Percentiles rank a stretch among this genome's conserved stretches.
phyloP scores from a whole-genome alignment of 2,797 vertebrate species.

The Mico argentatus region DNA sequence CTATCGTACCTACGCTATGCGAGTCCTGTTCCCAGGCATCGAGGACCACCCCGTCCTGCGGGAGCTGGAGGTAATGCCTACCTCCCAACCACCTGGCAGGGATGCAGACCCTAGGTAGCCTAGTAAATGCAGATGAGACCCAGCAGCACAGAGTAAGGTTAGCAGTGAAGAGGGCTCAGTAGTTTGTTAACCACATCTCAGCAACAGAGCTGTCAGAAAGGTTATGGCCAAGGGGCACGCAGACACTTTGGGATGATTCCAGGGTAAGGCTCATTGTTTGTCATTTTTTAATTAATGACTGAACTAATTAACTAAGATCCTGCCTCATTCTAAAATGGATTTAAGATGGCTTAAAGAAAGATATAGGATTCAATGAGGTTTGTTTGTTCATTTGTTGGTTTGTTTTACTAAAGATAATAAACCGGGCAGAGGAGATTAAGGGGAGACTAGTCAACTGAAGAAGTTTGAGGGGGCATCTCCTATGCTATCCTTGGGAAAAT shows the following conservation, averaged over 20 bases:
- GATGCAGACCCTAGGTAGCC: background rate
- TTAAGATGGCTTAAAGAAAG: slow-evolving; percentile 26
- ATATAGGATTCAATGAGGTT: background rate
- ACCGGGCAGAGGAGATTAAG: background rate
- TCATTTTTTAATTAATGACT: slow-evolving; percentile 13
- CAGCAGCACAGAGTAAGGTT: background rate
- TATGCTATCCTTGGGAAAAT: background rate
- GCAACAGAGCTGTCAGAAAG: background rate
- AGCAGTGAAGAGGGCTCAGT: background rate
- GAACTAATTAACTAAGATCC: slow-evolving; percentile 40
- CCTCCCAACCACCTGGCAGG: too few relatives aligned
- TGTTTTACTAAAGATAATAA: slow-evolving; percentile 35
- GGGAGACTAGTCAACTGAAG: background rate
- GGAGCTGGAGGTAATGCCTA: slow-evolving; percentile 87
- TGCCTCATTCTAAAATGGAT: background rate
- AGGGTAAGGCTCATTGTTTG: background rate
- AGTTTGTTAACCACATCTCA: background rate
- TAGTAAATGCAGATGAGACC: background rate
- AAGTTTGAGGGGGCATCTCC: background rate
- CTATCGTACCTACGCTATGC: slow-evolving; percentile 95
- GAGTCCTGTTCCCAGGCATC: slow-evolving; percentile 97
- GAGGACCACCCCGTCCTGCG: slow-evolving; percentile 96
- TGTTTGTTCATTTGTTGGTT: background rate
- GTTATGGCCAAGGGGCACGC: rapidly evolving
- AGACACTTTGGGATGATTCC: background rate